Evolutionary conservation across 2,113 vertebrate species (phyloP), one percentile per base, ranked within the genome.

Genomic region (Uria lomvia): DNA sequence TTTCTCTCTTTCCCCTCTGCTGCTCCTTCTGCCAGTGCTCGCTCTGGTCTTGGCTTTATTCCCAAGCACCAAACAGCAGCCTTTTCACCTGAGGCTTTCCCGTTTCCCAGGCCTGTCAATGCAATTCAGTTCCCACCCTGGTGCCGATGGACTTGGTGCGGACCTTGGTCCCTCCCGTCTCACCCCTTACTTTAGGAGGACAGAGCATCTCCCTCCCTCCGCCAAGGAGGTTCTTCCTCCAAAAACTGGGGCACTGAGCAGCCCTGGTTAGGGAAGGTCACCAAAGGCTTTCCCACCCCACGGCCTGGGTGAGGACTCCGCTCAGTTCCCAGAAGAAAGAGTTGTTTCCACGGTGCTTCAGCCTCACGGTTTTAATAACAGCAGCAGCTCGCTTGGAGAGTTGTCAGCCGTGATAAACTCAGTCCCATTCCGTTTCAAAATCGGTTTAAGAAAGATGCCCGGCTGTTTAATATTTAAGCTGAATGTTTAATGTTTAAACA

Each of bases 391-490:
- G 0, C 42, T 15, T 58, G 75, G 58, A 73, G 73, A 87, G 12
- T 6, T 91, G 88, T 91, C 94, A 88, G 67, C 0, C 1, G 49
- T 88, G 65, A 94, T 68, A 65, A 85, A 90, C 38, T 60, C 34
- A 0, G 55, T 30, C 52, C 76, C 43, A 36, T 42, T 83, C 74
- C 47, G 10, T 62, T 91, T 95, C 58, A 88, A 94, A 95, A 95
- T 47, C 82, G 73, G 65, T 94, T 95, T 95, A 72, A 92, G 92
- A 91, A 92, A 90, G 76, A 92, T 52, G 77, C 60, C 80, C 75
- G 71, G 29, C 62, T 94, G 94, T 83, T 96, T 96, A 97, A 97
- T 95, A 94, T 95, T 96, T 95, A 96, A 96, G 67, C 88, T 47
- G 49, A 56, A 88, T 75, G 90, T 94, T 96, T 92, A 97, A 95